phyloP scores from a whole-genome alignment of 2,797 vertebrate species.

The Eurystomus glaucurus region DNA sequence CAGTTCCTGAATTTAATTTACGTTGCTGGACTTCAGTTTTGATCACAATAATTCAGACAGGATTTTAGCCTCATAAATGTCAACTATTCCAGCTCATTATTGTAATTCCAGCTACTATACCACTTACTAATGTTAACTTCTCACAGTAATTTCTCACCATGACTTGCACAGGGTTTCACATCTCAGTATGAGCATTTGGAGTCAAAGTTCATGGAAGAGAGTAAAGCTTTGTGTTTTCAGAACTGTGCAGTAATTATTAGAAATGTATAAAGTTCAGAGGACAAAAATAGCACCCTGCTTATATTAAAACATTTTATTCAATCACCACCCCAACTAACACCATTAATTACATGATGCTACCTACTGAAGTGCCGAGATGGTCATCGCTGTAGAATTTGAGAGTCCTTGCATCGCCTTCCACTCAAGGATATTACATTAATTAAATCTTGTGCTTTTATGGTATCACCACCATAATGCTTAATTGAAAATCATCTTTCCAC shows the following conservation, averaged over 20 bases:
- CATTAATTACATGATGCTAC: background rate
- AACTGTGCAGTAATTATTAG: background rate
- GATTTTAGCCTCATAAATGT: background rate
- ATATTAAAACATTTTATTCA: background rate
- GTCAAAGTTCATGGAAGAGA: background rate
- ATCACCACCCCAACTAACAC: background rate
- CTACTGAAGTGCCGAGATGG: background rate
- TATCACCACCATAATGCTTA: background rate
- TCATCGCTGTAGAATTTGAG: background rate
- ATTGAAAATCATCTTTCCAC: background rate
- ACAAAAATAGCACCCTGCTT: background rate
- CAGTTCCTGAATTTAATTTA: background rate
- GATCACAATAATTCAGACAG: background rate
- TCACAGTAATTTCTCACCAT: background rate
- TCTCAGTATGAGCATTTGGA: background rate
- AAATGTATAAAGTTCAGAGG: background rate
- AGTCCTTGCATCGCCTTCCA: background rate
- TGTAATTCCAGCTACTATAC: background rate
- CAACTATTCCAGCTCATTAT: background rate
- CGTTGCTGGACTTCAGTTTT: background rate
- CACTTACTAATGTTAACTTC: background rate
- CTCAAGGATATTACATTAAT: background rate
- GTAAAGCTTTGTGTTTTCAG: background rate
- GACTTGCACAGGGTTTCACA: fast-evolving
- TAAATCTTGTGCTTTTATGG: background rate